phyloP scores from a whole-genome alignment of 2,888 invertebrate species.

The Gnatocerus cornutus region DNA sequence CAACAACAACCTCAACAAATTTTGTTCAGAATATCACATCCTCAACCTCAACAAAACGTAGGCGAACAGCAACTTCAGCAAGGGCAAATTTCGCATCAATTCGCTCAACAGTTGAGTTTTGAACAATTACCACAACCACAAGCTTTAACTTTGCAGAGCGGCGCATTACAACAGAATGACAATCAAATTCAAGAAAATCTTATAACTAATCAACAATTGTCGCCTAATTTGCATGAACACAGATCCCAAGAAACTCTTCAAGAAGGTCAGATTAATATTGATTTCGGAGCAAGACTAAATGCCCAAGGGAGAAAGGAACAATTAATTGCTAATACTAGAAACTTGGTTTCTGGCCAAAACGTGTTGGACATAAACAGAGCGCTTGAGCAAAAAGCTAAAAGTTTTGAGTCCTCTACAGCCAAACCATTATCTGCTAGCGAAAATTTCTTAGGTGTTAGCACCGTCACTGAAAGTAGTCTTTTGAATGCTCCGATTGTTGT shows the following conservation, averaged over 20 bases:
- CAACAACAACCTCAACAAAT: conserved; percentile 36
- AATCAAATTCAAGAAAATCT: conserved; percentile 34
- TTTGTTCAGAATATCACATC: conserved; percentile 1
- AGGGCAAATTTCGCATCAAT: conserved; percentile 23
- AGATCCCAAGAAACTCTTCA: not conserved
- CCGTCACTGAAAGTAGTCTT: conserved; percentile 54
- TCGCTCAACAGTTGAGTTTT: conserved; percentile 19
- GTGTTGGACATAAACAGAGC: conserved; percentile 78
- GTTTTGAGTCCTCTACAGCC: conserved; percentile 51
- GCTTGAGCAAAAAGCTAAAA: conserved; percentile 58
- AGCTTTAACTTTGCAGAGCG: not conserved
- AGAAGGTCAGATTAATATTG: conserved; percentile 3
- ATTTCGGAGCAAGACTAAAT: conserved; percentile 16
- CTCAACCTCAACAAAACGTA: not conserved
- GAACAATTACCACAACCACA: conserved; percentile 31
- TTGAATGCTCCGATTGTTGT: conserved; percentile 68
- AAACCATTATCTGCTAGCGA: conserved; percentile 54
- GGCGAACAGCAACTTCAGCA: conserved; percentile 17
- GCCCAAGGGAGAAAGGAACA: conserved; percentile 46
- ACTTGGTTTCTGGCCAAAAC: conserved; percentile 78
- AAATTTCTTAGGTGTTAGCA: conserved; percentile 40
- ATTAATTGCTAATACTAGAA: conserved; percentile 73
- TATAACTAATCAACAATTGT: conserved; percentile 7
- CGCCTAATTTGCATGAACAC: not conserved
- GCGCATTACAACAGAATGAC: not conserved